phyloP scores from a whole-genome alignment of 2,888 invertebrate genomes.

The Sepioteuthis lessoniana region DNA sequence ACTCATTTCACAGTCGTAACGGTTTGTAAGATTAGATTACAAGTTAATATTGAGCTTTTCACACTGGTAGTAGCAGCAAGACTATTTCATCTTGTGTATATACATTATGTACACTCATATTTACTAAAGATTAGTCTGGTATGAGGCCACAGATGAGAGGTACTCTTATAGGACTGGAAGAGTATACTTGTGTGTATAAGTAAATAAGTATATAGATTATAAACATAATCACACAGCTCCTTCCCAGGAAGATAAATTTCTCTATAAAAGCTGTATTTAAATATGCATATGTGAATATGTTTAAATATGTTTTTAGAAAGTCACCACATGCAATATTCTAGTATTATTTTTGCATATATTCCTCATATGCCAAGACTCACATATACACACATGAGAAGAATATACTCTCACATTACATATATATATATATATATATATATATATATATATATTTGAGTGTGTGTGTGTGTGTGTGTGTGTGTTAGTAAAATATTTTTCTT shows the following conservation, averaged over 20 bases:
- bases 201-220: too few species aligned
- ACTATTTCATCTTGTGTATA: background rate
- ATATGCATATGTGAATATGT: background rate
- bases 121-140: background rate
- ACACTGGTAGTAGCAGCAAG: background rate
- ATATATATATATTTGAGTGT: too few species aligned
- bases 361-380: background rate
- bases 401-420: too few species aligned
- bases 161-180: background rate
- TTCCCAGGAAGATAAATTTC: background rate
- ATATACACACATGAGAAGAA: background rate
- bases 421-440: too few species aligned
- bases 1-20: too few species aligned
- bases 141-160: too few species aligned
- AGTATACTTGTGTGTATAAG: background rate
- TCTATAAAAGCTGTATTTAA: background rate
- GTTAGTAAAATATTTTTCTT: too few species aligned
- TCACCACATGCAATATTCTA: too few species aligned
- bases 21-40: too few species aligned
- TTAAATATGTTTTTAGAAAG: background rate
- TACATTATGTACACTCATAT: background rate
- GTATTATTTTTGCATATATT: too few species aligned
- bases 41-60: too few species aligned
- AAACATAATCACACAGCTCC: background rate
- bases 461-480: too few species aligned